A percentile compares a stretch with the other conserved stretches of the same genome.
phyloP scores from a whole-genome alignment of 2,888 invertebrate genomes.

The Minunthozetes semirufus region DNA sequence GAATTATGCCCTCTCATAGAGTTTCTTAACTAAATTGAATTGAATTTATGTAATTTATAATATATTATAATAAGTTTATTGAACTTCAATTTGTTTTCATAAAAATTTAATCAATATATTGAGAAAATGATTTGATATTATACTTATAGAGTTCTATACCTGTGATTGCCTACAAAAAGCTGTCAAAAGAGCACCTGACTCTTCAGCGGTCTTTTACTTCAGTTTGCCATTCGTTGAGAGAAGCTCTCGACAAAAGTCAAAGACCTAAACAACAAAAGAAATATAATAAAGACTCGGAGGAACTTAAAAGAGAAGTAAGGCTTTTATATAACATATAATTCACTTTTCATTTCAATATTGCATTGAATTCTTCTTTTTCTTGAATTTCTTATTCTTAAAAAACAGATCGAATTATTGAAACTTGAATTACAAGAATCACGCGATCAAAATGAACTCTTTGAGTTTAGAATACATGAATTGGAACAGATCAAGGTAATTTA shows the following conservation, averaged over 20 bases:
- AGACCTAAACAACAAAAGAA: constrained; percentile 24
- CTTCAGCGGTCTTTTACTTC: constrained; percentile 14
- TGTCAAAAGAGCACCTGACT: not conserved
- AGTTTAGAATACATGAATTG: constrained; percentile 68
- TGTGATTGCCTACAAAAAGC: constrained; percentile 1
- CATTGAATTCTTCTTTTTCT: not conserved
- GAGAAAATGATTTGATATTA: not conserved
- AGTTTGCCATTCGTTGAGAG: constrained; percentile 1
- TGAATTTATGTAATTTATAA: too few species aligned
- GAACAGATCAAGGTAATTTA: constrained; percentile 49
- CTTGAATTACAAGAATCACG: constrained; percentile 63
- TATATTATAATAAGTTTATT: too few species aligned
- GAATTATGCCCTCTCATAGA: too few species aligned
- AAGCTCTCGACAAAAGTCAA: constrained; percentile 12
- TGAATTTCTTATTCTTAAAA: not conserved
- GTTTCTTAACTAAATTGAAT: too few species aligned
- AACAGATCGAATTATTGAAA: constrained; percentile 34
- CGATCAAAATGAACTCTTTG: constrained; percentile 71
- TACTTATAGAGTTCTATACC: not conserved
- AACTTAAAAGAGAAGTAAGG: constrained; percentile 16
- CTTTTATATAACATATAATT: not conserved
- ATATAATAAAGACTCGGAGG: constrained; percentile 10
- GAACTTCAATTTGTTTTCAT: too few species aligned
- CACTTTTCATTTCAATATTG: not conserved
- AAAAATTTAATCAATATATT: not conserved